Evolutionary conservation across 2,113 vertebrate species (phyloP).

Genomic region (Chionis minor): DNA sequence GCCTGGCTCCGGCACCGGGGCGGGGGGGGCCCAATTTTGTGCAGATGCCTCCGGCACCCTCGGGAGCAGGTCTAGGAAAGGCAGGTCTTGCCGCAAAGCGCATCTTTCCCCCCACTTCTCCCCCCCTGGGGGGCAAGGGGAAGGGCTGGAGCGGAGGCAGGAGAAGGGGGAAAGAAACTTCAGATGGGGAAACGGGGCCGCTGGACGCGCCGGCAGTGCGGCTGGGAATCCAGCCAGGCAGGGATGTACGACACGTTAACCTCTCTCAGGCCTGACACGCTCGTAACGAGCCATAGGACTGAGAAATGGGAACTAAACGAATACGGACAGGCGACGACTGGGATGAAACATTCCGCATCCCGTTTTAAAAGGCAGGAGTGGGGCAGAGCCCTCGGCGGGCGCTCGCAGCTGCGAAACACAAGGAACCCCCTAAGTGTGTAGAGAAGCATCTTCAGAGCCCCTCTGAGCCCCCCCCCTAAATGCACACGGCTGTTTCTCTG

Average conservation of each 20-base stretch:
- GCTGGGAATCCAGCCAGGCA: background rate
- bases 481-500: accelerated
- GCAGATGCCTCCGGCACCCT: background rate
- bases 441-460: background rate
- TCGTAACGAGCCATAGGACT: background rate
- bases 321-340: background rate
- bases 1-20: background rate
- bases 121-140: background rate
- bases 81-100: background rate
- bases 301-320: background rate
- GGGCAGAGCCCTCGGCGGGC: background rate
- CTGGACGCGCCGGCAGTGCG: background rate
- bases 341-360: background rate
- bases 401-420: too few species aligned
- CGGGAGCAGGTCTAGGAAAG: background rate
- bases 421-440: accelerated
- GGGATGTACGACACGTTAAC: background rate
- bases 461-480: background rate
- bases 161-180: background rate
- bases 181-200: background rate
- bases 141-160: background rate
- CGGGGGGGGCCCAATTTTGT: background rate
- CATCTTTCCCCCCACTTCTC: background rate
- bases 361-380: background rate
- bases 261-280: background rate